phyloP scores from a whole-genome alignment of 2,113 vertebrate species.

The Elgaria multicarinata region DNA sequence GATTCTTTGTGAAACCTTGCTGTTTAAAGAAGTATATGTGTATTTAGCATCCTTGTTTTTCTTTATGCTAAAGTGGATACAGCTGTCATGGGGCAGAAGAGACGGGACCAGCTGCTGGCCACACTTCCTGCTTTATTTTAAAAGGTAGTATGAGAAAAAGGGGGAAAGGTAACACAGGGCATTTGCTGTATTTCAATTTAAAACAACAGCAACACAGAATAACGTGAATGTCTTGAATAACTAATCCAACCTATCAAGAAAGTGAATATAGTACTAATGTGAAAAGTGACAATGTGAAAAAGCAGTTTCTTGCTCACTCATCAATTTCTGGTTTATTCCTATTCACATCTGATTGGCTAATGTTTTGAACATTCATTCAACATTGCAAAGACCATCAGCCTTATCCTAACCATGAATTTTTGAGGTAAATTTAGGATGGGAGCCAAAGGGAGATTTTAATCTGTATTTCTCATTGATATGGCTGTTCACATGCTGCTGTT shows the following conservation, averaged over 20 bases:
- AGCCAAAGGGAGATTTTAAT: neutral
- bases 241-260: constrained; percentile 70
- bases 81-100: constrained; percentile 96
- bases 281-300: constrained; percentile 24
- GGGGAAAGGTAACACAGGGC: constrained; percentile 85
- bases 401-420: too few species aligned
- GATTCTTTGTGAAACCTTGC: constrained; percentile 95
- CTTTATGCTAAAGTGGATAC: constrained; percentile 99
- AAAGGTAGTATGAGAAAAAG: constrained; percentile 97
- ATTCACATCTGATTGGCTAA: neutral
- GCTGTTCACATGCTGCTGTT: neutral
- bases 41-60: constrained; percentile 99
- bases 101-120: constrained; percentile 95
- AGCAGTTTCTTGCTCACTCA: constrained; percentile 11
- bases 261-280: constrained; percentile 33
- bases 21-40: constrained; percentile 86
- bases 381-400: constrained; percentile 10
- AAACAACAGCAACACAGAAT: constrained; percentile 51
- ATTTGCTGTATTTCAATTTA: constrained; percentile 78
- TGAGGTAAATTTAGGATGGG: neutral
- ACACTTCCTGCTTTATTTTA: constrained; percentile 97
- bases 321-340: constrained; percentile 35
- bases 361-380: neutral
- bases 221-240: constrained; percentile 69
- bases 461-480: neutral